Percentiles rank a stretch among this genome's conserved stretches.
phyloP scores from a whole-genome alignment of 53 echinoderm and acorn worm species.

The Paelopatides confundens region DNA sequence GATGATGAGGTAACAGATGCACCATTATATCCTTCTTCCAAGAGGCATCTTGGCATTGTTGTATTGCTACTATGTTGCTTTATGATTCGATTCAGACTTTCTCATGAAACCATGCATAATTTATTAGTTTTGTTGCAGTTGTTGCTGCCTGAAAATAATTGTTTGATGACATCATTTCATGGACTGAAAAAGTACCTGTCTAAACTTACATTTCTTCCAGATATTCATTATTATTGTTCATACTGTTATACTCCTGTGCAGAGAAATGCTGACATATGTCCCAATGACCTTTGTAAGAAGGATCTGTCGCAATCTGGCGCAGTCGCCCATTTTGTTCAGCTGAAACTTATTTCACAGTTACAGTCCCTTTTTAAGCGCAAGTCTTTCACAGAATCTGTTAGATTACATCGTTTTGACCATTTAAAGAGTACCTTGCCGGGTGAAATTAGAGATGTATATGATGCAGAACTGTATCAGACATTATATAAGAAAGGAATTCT shows the following conservation, averaged over 20 bases:
- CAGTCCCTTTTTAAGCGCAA: constrained; percentile 41
- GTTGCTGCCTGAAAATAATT: constrained; percentile 45
- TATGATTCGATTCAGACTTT: constrained; percentile 58
- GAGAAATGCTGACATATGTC: constrained; percentile 26
- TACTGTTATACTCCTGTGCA: constrained; percentile 23
- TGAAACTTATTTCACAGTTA: too few species aligned
- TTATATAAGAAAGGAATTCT: constrained; percentile 47
- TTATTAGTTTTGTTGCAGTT: constrained; percentile 33
- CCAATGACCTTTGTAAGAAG: constrained; percentile 37
- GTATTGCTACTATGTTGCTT: constrained; percentile 42
- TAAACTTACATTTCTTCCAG: constrained; percentile 29
- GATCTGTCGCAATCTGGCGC: constrained; percentile 53
- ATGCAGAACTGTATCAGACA: constrained; percentile 30
- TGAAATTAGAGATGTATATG: constrained; percentile 49
- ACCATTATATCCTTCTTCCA: constrained; percentile 17
- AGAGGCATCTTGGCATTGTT: constrained; percentile 36
- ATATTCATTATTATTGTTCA: constrained; percentile 58
- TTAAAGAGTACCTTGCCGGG: background rate
- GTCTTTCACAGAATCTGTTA: constrained; percentile 45
- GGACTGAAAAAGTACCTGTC: constrained; percentile 45
- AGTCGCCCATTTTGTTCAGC: constrained; percentile 41
- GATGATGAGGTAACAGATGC: too few species aligned
- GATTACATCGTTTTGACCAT: constrained; percentile 66
- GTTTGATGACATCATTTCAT: constrained; percentile 20
- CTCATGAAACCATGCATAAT: constrained; percentile 62